Conservation (phyloP, 2,797 vertebrate species). For the Threskiornis aethiopicus region DNA sequence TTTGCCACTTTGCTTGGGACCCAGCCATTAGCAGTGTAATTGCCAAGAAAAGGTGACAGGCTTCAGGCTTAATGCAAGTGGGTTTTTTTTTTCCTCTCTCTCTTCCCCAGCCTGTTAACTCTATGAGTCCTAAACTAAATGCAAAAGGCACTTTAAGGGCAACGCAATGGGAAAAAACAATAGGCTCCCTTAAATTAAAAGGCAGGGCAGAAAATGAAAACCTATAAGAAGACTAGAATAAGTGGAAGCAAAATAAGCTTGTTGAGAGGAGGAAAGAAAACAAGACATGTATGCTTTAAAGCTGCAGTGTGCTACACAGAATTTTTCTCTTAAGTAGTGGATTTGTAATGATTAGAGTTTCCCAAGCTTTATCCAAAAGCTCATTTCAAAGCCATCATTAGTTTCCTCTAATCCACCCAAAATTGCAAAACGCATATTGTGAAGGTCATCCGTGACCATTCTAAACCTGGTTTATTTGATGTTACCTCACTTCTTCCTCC, state of each 20-base stretch:
- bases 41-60: conserved; percentile 98
- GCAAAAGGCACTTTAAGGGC: conserved; percentile 54
- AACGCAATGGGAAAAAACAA: conserved; percentile 11
- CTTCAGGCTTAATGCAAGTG: conserved; percentile 82
- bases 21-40: conserved; percentile 87
- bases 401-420: conserved; percentile 77
- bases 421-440: conserved; percentile 68
- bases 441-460: conserved; percentile 61
- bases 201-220: conserved; percentile 8
- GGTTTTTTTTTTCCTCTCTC: conserved; percentile 52
- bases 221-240: background rate
- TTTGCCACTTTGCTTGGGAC: conserved; percentile 90
- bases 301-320: conserved; percentile 41
- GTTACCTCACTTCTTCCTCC: background rate
- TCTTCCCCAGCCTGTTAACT: conserved; percentile 74
- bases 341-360: conserved; percentile 79
- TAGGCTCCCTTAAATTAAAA: conserved; percentile 28
- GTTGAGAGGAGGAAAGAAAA: conserved; percentile 53
- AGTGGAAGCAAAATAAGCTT: conserved; percentile 53
- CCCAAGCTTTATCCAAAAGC: conserved; percentile 76
- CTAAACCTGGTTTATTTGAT: conserved; percentile 41
- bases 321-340: conserved; percentile 70
- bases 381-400: conserved; percentile 76
- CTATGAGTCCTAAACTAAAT: conserved; percentile 73
- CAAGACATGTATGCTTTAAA: conserved; percentile 59